Base-by-base conservation (phyloP, 2,797 vertebrate genomes). In the Potorous gilbertii region DNA sequence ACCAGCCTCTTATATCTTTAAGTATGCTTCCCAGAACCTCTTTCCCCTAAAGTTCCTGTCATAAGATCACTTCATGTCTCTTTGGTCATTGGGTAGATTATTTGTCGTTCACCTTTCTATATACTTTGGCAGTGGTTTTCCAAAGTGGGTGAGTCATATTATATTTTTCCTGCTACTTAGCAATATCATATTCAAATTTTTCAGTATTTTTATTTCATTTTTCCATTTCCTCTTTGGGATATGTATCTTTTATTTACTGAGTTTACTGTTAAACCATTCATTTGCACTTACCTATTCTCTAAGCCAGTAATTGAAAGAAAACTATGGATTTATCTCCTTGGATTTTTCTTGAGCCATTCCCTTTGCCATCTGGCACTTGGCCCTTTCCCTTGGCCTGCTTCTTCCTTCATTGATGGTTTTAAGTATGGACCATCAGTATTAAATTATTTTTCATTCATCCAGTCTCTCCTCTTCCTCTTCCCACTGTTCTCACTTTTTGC, bases 181-280 rank as follows among this genome's bases (percentile, higher is more conserved):
- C 40, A 92, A 62, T 95, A 56, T 11, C 95, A 94, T 91, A 92
- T 95, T 40, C 89, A 34, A 94, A 96, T 92, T 93, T 55, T 89
- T 91, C 6, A 16, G 21, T 11, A 29, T 34, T 55, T 62, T 66
- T 3, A 66, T 66, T 13, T 40, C 27, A 54, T 74, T 90, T 56
- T 27, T 40, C 5, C 29, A 10, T 40, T 59, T 87, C 34, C 13
- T 59, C 62, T 93, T 74, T 91, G 27, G 29, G n/a, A 95, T 96
- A 92, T 24, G 81, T 91, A 27, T 21, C 90, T 46, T 91, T 96
- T 81, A 54, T 94, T 94, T 87, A 56, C 54, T 94, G 54, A 87
- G n/a, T 27, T 81, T 18, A 34, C 59, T 74, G 62, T 74, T 74
- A 18, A 74, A n/a, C 5, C 66, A 90, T 90, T 95, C 56, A 89